Evolutionary conservation across 1,140 invertebrate genomes (phyloP), one percentile per base, ranked within the genome.

Genomic region (Bactericera cockerelli): DNA sequence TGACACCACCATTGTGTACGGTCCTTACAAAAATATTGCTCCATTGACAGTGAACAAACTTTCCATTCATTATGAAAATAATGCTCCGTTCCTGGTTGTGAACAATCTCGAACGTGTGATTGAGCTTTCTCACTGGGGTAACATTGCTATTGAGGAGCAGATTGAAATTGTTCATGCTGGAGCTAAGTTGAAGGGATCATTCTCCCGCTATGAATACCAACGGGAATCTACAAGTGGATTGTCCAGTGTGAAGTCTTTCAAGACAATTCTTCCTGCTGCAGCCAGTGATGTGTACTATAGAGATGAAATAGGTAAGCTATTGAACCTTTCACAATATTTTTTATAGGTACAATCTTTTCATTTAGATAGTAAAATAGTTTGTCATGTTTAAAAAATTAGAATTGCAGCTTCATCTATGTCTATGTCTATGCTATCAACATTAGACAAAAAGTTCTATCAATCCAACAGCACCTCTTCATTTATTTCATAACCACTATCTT

Each of bases 111-210:
- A 91, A 60, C 79, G 97, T 33, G 74, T 81, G 0, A 89, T 99
- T 67, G 95, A 99, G 74, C 80, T 99, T 1, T 99, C 95, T 0
- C 95, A 98, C 70, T 99, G 97, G 97, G 96, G 96, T 16, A 98
- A 98, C 67, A 93, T 99, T 70, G 94, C 95, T 63, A 79, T 99
- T 2, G 93, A 98, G 70, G 96, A 99, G 70, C 82, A 83, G 0
- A 82, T 98, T 68, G 89, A 98, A 68, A 76, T 99, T 61, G 70
- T 83, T 19, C 95, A 99, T 68, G 86, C 85, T 56, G 97, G 97
- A 25, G 95, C 97, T 11, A 78, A 82, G 61, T 72, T 99, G 0
- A 96, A 89, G 68, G 94, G 94, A 3, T 81, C 91, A n/a, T 98
- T 98, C 70, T 97, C 93, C 13, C 67, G 82, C 59, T 96, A 95